Evolutionary conservation across 2,113 vertebrate genomes (phyloP).

Genomic region (Rana temporaria): DNA sequence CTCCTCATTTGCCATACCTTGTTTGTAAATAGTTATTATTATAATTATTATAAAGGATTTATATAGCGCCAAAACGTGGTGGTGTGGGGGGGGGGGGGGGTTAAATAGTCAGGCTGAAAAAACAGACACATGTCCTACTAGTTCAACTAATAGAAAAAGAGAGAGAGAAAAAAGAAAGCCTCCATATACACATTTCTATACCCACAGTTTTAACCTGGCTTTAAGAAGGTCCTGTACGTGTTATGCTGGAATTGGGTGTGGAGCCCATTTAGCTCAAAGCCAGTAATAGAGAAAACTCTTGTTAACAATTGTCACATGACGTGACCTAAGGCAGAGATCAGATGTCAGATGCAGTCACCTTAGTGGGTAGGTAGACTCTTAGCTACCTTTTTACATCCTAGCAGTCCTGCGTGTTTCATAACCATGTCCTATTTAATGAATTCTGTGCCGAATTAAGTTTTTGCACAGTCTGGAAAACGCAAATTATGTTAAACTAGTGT

Average conservation of each 20-base stretch:
- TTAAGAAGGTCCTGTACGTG: neutral
- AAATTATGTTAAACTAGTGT: neutral
- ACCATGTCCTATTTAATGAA: neutral
- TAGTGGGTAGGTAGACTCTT: neutral
- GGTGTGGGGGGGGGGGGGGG: too few species aligned
- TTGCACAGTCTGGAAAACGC: neutral
- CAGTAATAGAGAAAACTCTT: neutral
- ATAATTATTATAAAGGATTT: too few species aligned
- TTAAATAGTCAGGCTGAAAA: too few species aligned
- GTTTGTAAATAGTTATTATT: neutral
- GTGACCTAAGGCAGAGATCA: constrained; percentile 15
- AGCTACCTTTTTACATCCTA: neutral
- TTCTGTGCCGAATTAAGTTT: neutral
- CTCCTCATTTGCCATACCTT: too few species aligned
- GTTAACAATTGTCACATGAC: constrained; percentile 11
- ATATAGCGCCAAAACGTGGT: too few species aligned
- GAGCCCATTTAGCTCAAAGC: neutral
- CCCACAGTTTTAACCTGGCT: too few species aligned
- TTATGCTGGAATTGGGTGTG: constrained; percentile 9
- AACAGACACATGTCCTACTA: too few species aligned
- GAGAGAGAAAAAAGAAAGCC: too few species aligned
- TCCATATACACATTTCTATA: too few species aligned
- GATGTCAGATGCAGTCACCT: constrained; percentile 11
- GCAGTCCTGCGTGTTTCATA: neutral
- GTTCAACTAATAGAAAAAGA: too few species aligned